Evolutionary conservation across 2,113 vertebrate species (phyloP).

Genomic region (Enhydra lutris): DNA sequence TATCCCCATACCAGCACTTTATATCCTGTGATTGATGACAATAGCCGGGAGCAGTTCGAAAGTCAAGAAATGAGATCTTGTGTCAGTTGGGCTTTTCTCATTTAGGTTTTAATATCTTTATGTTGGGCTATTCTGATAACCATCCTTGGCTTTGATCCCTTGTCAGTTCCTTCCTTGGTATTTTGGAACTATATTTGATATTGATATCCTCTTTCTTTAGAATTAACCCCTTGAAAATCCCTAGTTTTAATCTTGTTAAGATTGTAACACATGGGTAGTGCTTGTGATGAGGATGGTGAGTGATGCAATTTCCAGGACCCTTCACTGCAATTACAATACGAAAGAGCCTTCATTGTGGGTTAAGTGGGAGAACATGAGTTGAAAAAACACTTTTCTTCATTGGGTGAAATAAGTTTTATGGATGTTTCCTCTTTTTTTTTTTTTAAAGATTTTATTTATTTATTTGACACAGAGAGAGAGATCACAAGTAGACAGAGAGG

Average conservation of each 20-base stretch:
- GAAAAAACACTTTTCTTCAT: not conserved
- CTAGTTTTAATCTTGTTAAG: not conserved
- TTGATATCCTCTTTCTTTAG: not conserved
- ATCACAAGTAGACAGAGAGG: no score
- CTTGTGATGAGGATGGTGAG: not conserved
- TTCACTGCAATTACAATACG: not conserved
- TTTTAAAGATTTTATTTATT: not conserved
- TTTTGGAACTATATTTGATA: not conserved
- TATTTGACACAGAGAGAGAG: no score
- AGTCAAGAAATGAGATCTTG: not conserved
- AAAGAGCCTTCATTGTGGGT: not conserved
- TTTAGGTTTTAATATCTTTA: not conserved
- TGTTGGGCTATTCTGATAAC: not conserved
- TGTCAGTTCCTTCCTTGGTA: not conserved
- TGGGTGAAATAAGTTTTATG: not conserved
- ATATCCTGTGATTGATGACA: not conserved
- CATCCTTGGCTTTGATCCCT: not conserved
- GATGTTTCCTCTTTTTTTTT: not conserved
- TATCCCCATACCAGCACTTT: not conserved
- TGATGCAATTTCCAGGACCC: not conserved
- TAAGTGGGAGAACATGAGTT: not conserved
- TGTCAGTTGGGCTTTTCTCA: not conserved
- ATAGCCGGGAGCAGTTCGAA: not conserved
- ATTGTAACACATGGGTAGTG: not conserved
- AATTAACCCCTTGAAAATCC: not conserved